These are phyloP conservation scores for Acomys russatus DNA, from an alignment of 2,797 vertebrate genomes.

Conservation along the genomic window DNA sequence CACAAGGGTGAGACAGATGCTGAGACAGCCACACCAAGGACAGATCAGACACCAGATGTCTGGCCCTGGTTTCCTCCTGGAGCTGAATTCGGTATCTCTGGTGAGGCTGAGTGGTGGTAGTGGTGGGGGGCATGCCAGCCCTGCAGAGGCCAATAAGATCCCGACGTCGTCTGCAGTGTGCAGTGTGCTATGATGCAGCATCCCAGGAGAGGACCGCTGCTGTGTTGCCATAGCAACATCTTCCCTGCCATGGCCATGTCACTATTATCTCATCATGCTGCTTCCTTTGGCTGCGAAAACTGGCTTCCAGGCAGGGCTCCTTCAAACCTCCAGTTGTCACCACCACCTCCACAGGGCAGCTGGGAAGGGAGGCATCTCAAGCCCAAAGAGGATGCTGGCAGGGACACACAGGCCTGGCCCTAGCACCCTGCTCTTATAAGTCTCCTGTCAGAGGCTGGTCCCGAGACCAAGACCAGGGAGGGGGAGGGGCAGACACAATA, in stretches of 20 bases:
- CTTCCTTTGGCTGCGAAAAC: not conserved
- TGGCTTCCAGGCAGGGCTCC: not conserved
- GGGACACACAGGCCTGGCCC: not conserved
- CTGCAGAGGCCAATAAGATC: not conserved
- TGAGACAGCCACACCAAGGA: not conserved
- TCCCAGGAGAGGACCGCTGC: not conserved
- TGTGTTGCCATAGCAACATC: slow-evolving; percentile 1
- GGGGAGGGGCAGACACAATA: not conserved
- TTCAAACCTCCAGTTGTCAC: not conserved
- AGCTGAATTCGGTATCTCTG: not conserved
- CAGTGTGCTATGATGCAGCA: not conserved
- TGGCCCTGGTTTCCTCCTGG: not conserved
- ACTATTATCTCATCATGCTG: not conserved
- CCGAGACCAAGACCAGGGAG: not conserved
- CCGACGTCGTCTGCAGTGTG: not conserved
- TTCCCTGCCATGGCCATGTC: not conserved
- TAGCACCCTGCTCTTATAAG: not conserved
- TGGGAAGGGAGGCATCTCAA: not conserved
- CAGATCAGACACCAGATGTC: not conserved
- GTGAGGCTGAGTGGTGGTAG: not conserved
- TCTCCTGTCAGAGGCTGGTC: not conserved
- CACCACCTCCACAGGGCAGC: not conserved
- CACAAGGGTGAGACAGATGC: too few species aligned
- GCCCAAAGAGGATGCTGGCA: not conserved
- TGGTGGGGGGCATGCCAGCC: not conserved